Evolutionary conservation across 2,888 invertebrate species (phyloP).

Genomic region (Tillus elongatus): DNA sequence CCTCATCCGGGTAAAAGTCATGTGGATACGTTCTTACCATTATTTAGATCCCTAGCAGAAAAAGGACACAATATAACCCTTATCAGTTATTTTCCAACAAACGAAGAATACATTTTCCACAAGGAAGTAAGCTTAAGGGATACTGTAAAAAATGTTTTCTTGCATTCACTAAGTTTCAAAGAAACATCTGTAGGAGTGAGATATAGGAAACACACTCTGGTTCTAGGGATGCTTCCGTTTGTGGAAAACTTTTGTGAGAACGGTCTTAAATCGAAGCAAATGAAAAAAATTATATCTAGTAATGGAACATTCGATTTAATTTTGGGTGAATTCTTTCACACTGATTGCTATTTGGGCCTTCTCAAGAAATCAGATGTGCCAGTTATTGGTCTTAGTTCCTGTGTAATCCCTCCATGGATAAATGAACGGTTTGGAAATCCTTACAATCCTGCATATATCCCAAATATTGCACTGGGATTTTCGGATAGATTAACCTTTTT

Average conservation of each 20-base stretch:
- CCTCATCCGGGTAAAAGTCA: slow-evolving; percentile 64
- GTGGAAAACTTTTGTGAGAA: no score
- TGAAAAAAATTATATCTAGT: slow-evolving; percentile 37
- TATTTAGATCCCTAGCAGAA: slow-evolving; percentile 50
- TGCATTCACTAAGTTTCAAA: no score
- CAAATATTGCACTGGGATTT: slow-evolving; percentile 39
- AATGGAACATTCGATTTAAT: slow-evolving; percentile 54
- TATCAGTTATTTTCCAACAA: slow-evolving; percentile 54
- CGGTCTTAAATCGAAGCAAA: slow-evolving; percentile 29
- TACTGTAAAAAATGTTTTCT: background rate
- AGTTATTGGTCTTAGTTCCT: slow-evolving; percentile 45
- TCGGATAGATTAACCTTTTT: slow-evolving; percentile 29
- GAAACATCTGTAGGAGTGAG: no score
- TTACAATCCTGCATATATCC: slow-evolving; percentile 39
- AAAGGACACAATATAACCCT: slow-evolving; percentile 61
- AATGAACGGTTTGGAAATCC: slow-evolving; percentile 42
- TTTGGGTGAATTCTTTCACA: slow-evolving; percentile 59
- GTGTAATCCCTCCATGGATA: slow-evolving; percentile 42
- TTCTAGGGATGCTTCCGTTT: no score
- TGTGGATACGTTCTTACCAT: slow-evolving; percentile 53
- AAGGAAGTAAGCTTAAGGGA: background rate
- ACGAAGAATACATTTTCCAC: slow-evolving; percentile 23
- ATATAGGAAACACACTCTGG: no score
- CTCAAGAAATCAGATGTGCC: slow-evolving; percentile 54
- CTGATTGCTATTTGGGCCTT: slow-evolving; percentile 58